phyloP scores from a whole-genome alignment of 37 sponge, comb jelly and placozoan genomes.

The Beroe forskalii region DNA sequence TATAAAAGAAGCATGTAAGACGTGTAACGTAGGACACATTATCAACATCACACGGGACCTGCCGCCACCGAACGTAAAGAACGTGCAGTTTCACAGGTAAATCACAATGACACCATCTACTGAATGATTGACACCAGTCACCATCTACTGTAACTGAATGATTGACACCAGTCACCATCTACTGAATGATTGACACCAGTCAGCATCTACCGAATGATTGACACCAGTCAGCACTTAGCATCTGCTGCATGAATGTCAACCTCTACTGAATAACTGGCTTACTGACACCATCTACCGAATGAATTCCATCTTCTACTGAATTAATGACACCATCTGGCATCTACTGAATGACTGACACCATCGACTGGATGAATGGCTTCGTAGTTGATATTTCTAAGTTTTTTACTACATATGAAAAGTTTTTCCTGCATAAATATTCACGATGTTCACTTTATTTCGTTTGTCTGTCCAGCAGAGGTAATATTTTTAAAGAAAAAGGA shows the following conservation, averaged over 20 bases:
- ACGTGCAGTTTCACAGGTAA: constrained; percentile 22
- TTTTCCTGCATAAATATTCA: background rate
- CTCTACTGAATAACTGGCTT: background rate
- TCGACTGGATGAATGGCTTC: no score
- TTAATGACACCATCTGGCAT: no score
- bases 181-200: no score
- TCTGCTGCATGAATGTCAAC: no score
- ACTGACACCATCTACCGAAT: no score
- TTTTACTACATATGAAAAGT: background rate
- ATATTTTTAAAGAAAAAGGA: no score
- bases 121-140: background rate
- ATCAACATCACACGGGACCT: constrained; percentile 23
- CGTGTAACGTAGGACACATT: background rate
- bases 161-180: background rate
- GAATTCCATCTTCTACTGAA: no score
- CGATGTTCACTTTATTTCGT: no score
- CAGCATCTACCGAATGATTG: background rate
- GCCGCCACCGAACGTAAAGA: background rate
- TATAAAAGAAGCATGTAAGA: background rate
- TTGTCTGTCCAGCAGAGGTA: no score
- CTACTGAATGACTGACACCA: no score
- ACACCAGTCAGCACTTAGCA: background rate
- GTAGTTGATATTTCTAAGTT: background rate
- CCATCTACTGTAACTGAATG: background rate
- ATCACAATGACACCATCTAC: background rate